Evolutionary conservation across 2,113 vertebrate genomes (phyloP), one percentile per base, ranked within the genome.

Genomic region (Callocephalon fimbriatum): DNA sequence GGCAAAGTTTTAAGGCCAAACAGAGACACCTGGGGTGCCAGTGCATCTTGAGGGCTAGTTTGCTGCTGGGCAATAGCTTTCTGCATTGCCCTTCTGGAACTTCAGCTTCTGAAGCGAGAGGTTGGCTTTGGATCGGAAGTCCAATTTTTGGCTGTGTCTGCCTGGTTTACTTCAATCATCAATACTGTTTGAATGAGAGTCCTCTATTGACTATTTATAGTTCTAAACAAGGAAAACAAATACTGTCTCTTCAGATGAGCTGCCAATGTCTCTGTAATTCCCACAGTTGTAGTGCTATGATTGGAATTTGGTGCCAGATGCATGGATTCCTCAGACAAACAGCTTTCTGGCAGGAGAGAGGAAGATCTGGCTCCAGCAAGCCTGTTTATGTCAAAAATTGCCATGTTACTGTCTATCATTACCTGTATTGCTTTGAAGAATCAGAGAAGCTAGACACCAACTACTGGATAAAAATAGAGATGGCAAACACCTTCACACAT

Each of bases 281-380:
- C 86, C 37, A 0, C 81, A 91, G 90, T 95, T 85, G 62, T 72
- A 89, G 66, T 85, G 70, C 73, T 96, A 54, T 65, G 95, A 91
- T 76, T 75, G 90, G 89, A 91, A 79, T 95, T 96, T 68, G 58
- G 66, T 96, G 91, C 96, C 96, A 97, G 96, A 93, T 97, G 95
- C 92, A 95, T 95, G 92, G 81, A 91, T 94, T 94, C 85, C 81
- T 91, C 92, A 95, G 91, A 93, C 91, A 96, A 97, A 94, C 84
- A 94, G 90, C 77, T 90, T 96, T 93, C 95, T 96, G 95, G 95
- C 96, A 96, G 85, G 37, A 72, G 37, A 32, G 58, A 90, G 48
- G 70, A 96, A 71, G 95, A 93, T 94, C 70, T 96, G 93, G 93
- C 87, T 94, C 48, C 5, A 3, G 62, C 62, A 90, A 90, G 84